These are phyloP conservation scores for Caenorhabditis panamensis DNA, from an alignment of 2,888 invertebrate genomes.

Conservation along the genomic window DNA sequence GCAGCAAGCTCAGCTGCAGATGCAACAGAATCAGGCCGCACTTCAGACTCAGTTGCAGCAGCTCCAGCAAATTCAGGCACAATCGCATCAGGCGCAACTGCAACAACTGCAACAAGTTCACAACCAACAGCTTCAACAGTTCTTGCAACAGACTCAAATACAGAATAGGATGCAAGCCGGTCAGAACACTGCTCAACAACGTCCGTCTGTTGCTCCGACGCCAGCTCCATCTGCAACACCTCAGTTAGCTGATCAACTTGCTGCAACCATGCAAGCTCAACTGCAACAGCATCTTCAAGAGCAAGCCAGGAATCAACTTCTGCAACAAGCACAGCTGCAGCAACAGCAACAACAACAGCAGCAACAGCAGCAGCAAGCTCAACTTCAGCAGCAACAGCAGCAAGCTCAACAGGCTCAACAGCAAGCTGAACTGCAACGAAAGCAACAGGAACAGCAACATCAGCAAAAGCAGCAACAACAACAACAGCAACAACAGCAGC, in stretches of 20 bases:
- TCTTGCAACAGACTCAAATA: constrained; percentile 22
- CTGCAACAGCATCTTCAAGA: constrained; percentile 10
- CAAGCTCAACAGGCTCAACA: constrained; percentile 20
- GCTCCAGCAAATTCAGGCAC: constrained; percentile 41
- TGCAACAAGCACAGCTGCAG: constrained; percentile 12
- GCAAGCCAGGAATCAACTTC: not conserved
- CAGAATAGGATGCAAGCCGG: not conserved
- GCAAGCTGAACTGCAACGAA: constrained; percentile 12
- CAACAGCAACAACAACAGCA: constrained; percentile 5
- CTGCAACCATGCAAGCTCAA: constrained; percentile 1
- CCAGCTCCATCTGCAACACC: constrained; percentile 3
- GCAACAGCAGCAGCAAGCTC: constrained; percentile 21
- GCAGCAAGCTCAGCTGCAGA: constrained; percentile 28
- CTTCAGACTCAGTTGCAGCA: constrained; percentile 30
- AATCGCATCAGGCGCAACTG: constrained; percentile 22
- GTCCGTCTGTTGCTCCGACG: constrained; percentile 21
- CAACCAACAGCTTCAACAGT: constrained; percentile 24
- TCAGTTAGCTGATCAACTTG: not conserved
- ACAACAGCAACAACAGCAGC: constrained; percentile 26
- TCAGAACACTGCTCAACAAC: constrained; percentile 10
- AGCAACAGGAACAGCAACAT: constrained; percentile 29
- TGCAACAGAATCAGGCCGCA: constrained; percentile 12
- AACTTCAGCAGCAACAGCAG: constrained; percentile 23
- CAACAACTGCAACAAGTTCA: constrained; percentile 16
- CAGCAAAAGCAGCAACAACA: constrained; percentile 18